phyloP scores from a whole-genome alignment of 2,888 invertebrate genomes.

The Tinea pellionella region DNA sequence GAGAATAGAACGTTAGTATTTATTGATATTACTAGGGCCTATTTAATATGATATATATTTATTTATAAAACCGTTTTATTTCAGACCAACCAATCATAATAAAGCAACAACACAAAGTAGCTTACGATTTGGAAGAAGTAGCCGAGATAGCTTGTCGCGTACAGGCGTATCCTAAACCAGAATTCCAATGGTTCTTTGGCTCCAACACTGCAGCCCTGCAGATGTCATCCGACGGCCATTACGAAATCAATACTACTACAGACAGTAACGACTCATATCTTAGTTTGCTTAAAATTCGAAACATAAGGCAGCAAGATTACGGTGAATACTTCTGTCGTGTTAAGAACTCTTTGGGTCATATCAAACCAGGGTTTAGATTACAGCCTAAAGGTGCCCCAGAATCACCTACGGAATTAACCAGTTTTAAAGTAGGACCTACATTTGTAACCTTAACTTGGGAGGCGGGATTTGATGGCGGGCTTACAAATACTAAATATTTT shows the following conservation, averaged over 20 bases:
- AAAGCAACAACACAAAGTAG: conserved; percentile 88
- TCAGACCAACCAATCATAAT: conserved; percentile 87
- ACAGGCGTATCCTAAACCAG: conserved; percentile 91
- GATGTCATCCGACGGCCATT: conserved; percentile 86
- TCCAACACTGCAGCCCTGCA: conserved; percentile 78
- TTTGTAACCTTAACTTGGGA: conserved; percentile 87
- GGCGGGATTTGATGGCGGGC: conserved; percentile 90
- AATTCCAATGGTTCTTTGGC: conserved; percentile 91
- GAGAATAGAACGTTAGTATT: conserved; percentile 80
- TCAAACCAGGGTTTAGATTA: conserved; percentile 79
- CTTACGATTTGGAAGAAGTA: conserved; percentile 84
- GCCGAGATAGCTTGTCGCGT: conserved; percentile 90
- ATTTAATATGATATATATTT: background rate
- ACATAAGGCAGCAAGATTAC: conserved; percentile 85
- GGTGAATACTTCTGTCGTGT: conserved; percentile 93
- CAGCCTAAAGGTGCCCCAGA: conserved; percentile 92
- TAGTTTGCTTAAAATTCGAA: conserved; percentile 78
- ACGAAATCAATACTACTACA: conserved; percentile 83
- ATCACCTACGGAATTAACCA: conserved; percentile 78
- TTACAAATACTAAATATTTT: conserved; percentile 87
- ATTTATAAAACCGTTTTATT: conserved; percentile 26
- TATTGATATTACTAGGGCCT: background rate
- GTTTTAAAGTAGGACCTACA: conserved; percentile 81
- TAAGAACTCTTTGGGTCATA: conserved; percentile 83
- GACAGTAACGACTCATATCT: conserved; percentile 89